phyloP scores from a whole-genome alignment of 2,113 vertebrate genomes.

The Alethe diademata region DNA sequence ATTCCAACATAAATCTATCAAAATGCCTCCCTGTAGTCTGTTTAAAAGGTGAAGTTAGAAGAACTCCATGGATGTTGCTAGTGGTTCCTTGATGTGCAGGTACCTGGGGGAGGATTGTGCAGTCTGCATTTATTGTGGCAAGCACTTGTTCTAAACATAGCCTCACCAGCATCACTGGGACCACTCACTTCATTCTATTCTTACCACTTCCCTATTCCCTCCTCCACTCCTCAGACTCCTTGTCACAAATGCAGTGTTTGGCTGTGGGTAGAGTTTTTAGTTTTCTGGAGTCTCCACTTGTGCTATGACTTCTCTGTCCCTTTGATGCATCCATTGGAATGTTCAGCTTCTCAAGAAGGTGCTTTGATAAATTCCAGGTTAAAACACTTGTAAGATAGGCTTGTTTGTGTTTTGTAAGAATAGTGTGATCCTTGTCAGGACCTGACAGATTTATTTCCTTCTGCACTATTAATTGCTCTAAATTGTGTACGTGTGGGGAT shows the following conservation, averaged over 20 bases:
- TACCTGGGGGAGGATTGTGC: neutral
- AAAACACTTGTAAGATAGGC: neutral
- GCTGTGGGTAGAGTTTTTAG: neutral
- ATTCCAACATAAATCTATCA: neutral
- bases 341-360: neutral
- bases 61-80: neutral
- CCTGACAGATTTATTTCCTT: neutral
- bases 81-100: neutral
- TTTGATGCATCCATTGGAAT: neutral
- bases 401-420: neutral
- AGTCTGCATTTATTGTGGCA: neutral
- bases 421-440: neutral
- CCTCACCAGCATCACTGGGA: neutral
- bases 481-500: neutral
- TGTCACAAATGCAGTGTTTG: neutral
- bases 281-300: neutral
- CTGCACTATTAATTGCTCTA: neutral
- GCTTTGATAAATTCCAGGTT: neutral
- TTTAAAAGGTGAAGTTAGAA: neutral
- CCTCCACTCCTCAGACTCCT: neutral
- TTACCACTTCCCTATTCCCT: neutral
- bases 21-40: neutral
- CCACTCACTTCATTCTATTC: neutral
- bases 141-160: constrained; percentile 1
- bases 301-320: neutral